A percentile compares a stretch with the other conserved stretches of the same genome.
phyloP scores from a whole-genome alignment of 2,113 vertebrate genomes.

The Bubo bubo region DNA sequence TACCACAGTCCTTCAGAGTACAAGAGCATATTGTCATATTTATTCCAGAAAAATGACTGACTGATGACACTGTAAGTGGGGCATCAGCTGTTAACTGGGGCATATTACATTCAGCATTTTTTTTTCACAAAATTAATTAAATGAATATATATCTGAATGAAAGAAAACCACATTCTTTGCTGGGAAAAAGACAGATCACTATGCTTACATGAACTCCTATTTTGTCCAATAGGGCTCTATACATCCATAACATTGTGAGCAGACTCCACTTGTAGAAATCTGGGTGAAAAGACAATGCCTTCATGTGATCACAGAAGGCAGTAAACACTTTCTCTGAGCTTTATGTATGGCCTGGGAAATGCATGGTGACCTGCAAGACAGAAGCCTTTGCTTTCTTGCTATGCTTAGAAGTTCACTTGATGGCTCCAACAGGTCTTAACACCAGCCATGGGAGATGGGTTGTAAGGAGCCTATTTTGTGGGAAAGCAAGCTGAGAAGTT shows the following conservation, averaged over 20 bases:
- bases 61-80: neutral
- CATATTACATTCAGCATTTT: neutral
- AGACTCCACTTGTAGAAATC: neutral
- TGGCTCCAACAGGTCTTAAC: neutral
- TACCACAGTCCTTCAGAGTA: neutral
- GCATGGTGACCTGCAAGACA: neutral
- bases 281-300: neutral
- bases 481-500: neutral
- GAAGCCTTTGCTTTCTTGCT: neutral
- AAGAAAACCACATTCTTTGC: neutral
- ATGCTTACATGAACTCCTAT: neutral
- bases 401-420: neutral
- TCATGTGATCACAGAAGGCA: neutral
- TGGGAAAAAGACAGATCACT: neutral
- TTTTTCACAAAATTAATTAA: neutral
- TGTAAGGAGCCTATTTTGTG: neutral
- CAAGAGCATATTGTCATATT: neutral
- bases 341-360: neutral
- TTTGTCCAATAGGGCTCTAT: neutral
- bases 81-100: neutral
- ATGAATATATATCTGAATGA: neutral
- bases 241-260: neutral
- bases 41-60: neutral
- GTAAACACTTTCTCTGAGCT: neutral
- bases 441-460: neutral